These are phyloP conservation scores for Macroramphosus scolopax DNA, from an alignment of 2,797 vertebrate genomes.

Conservation along the genomic window DNA sequence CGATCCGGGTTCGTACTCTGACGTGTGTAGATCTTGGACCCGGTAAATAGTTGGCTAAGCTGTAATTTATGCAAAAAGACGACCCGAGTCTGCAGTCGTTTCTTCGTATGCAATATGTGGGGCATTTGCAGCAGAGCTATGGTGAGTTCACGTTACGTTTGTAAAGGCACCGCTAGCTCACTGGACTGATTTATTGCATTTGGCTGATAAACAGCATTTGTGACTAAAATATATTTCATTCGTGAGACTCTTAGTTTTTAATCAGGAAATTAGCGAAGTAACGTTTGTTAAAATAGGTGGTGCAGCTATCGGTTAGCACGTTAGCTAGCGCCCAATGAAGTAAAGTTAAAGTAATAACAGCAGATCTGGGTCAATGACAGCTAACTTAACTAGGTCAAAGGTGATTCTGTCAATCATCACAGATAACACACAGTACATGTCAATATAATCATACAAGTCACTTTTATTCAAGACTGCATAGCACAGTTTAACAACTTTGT, in stretches of 20 bases:
- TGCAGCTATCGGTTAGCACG: not conserved
- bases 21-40: too few relatives aligned
- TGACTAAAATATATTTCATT: too few relatives aligned
- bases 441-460: too few relatives aligned
- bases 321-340: not conserved
- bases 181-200: not conserved
- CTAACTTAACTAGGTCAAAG: slow-evolving; percentile 51
- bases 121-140: slow-evolving; percentile 76
- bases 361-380: not conserved
- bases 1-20: too few relatives aligned
- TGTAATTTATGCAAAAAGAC: too few relatives aligned
- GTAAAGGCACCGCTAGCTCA: not conserved
- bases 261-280: too few relatives aligned
- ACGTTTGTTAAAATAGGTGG: not conserved
- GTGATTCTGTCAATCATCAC: slow-evolving; percentile 1
- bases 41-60: too few relatives aligned
- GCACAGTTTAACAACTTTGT: too few relatives aligned
- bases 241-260: not conserved
- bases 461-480: too few relatives aligned
- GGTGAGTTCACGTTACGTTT: slow-evolving; percentile 75
- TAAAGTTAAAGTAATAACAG: too few relatives aligned
- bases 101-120: slow-evolving; percentile 73
- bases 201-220: not conserved
- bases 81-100: too few relatives aligned
- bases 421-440: not conserved